Conservation (phyloP, 1,140 invertebrate genomes). For the Holcopasites calliopsidis region DNA sequence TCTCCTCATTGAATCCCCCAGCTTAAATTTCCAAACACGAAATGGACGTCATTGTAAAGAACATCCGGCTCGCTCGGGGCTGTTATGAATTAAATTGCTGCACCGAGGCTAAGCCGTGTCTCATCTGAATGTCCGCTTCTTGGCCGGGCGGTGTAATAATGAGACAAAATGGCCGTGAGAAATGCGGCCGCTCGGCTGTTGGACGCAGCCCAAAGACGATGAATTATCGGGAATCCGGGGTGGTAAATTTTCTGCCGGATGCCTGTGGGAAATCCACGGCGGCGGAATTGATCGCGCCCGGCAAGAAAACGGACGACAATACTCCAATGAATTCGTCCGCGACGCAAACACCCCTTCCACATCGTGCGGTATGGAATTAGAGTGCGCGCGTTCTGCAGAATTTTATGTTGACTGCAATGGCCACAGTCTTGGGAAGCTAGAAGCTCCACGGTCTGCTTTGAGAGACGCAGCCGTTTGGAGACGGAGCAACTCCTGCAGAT, state of each 20-base stretch:
- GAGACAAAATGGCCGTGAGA: slow-evolving; percentile 53
- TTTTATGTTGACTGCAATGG: slow-evolving; percentile 11
- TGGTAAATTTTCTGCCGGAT: slow-evolving; percentile 37
- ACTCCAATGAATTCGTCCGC: slow-evolving; percentile 2
- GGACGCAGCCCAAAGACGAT: slow-evolving; percentile 32
- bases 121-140: slow-evolving; percentile 6
- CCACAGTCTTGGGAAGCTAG: slow-evolving; percentile 1
- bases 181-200: slow-evolving; percentile 50
- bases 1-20: too few relatives aligned
- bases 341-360: not conserved
- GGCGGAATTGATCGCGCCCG: slow-evolving; percentile 26
- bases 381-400: not conserved
- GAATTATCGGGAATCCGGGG: slow-evolving; percentile 53
- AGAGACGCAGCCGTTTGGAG: slow-evolving; percentile 1
- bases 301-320: slow-evolving; percentile 29
- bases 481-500: too few relatives aligned
- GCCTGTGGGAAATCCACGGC: slow-evolving; percentile 4
- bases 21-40: not conserved
- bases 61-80: not conserved
- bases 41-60: too few relatives aligned
- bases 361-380: slow-evolving; percentile 5
- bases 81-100: not conserved
- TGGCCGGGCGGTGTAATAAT: slow-evolving; percentile 37
- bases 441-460: not conserved
- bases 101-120: not conserved